phyloP scores from a whole-genome alignment of 2,113 vertebrate genomes.

The Trichechus manatus region DNA sequence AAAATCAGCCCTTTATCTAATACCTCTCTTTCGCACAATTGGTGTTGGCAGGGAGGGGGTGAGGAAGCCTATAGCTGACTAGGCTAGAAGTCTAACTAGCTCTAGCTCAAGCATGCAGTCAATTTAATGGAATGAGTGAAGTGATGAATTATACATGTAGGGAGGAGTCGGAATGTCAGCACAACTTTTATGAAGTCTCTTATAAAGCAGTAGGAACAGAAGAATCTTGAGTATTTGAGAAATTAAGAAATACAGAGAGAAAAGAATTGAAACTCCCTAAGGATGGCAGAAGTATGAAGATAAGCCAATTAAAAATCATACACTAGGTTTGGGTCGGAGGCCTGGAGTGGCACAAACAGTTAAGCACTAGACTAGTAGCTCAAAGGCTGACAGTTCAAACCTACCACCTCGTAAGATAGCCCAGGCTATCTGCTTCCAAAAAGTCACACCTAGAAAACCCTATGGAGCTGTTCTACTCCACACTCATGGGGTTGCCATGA shows the following conservation, averaged over 20 bases:
- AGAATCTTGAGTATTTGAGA: background rate
- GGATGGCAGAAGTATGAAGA: background rate
- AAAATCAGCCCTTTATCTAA: background rate
- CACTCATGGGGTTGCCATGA: background rate
- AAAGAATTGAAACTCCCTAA: background rate
- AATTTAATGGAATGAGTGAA: background rate
- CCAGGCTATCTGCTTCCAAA: background rate
- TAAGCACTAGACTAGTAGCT: background rate
- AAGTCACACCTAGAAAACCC: background rate
- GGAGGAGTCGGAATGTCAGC: background rate
- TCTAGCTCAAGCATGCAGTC: background rate
- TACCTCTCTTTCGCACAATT: background rate
- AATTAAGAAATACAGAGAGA: conserved; percentile 1
- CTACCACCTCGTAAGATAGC: background rate
- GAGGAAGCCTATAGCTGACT: background rate
- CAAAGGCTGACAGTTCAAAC: background rate
- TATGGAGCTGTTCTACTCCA: background rate
- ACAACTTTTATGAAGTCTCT: background rate
- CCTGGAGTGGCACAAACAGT: background rate
- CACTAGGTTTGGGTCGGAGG: background rate
- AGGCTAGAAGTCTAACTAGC: background rate
- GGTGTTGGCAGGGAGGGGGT: background rate
- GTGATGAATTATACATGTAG: background rate
- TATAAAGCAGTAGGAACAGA: background rate
- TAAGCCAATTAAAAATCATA: background rate